Base-by-base conservation (phyloP, 2,888 invertebrate species). In the Lasioglossum calceatum region DNA sequence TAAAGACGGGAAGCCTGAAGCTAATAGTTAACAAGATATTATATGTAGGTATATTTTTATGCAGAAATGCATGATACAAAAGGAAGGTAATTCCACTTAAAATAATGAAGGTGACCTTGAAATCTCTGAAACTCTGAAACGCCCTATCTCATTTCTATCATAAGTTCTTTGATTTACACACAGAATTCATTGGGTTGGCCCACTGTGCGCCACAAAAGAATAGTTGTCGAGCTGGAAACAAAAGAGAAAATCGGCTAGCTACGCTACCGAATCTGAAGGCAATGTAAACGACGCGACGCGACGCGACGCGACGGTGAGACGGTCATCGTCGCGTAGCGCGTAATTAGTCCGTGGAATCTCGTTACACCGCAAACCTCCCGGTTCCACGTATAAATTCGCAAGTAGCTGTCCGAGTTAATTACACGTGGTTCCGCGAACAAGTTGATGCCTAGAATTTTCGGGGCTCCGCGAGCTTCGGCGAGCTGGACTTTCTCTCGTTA, bases 261-360 rank as follows among this genome's bases (percentile, higher is more conserved):
- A 47, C 19, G n/a, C 58, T 27, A 27, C 12, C 44, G 44, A 44
- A 44, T 44, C 5, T 47, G 44, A 67, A 50, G 61, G 27, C 39
- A 36, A 77, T 50, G 47, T 27, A 36, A 27, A 44, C 54, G 36
- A 71, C 16, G 14, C 2, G 16, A 12, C 27, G 42, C 2, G 16
- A 12, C 27, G 42, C 54, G 36, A 71, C 16, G 14, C 2, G 16
- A 12, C 27, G 42, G 61, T 67, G 39, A 8, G 39, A 39, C 7
- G 39, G 39, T 39, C 76, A 84, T 87, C 82, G 61, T 75, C 81
- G 70, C 75, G 27, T 23, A 67, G 83, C 77, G 83, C 77, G 81
- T 86, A 89, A 89, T 89, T 89, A 89, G 84, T 73, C 81, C 77
- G 81, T 47, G 81, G 83, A 86, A 89, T 89, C 89, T 89, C 87